Evolutionary conservation across 2,797 vertebrate genomes (phyloP).

Genomic region (Danio albolineatus): DNA sequence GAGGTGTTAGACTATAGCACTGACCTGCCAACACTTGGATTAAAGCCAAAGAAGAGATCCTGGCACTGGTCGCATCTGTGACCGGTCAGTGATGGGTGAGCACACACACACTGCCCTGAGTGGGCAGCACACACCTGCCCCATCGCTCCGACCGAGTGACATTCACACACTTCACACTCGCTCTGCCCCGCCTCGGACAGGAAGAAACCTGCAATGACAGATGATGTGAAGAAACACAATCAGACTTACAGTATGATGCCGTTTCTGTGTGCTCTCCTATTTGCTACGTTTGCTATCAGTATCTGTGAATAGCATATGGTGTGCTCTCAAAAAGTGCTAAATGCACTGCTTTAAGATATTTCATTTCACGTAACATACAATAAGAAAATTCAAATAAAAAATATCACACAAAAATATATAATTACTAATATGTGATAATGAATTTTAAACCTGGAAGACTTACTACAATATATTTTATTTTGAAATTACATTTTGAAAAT

Average conservation of each 20-base stretch:
- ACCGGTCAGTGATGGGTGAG: conserved; percentile 82
- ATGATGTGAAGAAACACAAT: conserved; percentile 4
- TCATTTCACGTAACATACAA: not conserved
- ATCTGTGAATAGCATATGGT: not conserved
- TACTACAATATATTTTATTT: no score
- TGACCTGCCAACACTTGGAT: conserved; percentile 82
- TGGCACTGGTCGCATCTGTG: conserved; percentile 83
- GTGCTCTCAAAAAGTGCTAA: not conserved
- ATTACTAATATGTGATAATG: no score
- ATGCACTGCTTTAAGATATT: not conserved
- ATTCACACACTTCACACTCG: conserved; percentile 84
- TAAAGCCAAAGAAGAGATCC: conserved; percentile 86
- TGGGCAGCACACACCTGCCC: conserved; percentile 77
- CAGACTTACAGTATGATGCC: not conserved
- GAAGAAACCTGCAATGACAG: conserved; percentile 82
- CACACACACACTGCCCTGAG: conserved; percentile 85
- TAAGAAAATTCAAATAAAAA: not conserved
- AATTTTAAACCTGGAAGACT: no score
- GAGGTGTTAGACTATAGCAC: conserved; percentile 24
- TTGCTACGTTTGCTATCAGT: not conserved
- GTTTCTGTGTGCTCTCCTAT: not conserved
- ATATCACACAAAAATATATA: no score
- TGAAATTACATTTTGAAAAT: no score
- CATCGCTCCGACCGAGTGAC: conserved; percentile 81
- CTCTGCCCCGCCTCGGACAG: conserved; percentile 64